A percentile compares a stretch with the other conserved stretches of the same genome.
phyloP scores from a whole-genome alignment of 2,888 invertebrate genomes.

The Adelognathus sp. region DNA sequence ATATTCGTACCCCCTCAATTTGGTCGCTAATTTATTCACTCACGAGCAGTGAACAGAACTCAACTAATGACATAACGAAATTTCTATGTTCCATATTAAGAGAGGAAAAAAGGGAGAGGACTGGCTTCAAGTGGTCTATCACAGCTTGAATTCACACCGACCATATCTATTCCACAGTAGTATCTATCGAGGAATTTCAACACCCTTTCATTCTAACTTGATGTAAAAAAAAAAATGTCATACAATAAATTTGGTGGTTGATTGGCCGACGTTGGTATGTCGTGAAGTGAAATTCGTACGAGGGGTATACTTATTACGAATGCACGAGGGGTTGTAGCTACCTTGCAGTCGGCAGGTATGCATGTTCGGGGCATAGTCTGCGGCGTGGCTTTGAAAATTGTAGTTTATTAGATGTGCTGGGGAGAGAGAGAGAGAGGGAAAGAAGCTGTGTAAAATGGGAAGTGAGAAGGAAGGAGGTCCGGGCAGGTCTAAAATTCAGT shows the following conservation, averaged over 20 bases:
- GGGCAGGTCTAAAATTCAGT: slow-evolving; percentile 54
- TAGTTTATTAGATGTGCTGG: slow-evolving; percentile 43
- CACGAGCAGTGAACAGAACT: too few species aligned
- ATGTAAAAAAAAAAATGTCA: background rate
- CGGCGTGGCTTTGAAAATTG: slow-evolving; percentile 57
- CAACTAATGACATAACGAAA: too few species aligned
- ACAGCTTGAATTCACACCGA: too few species aligned
- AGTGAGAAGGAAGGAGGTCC: background rate
- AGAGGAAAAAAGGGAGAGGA: too few species aligned
- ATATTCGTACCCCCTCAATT: too few species aligned
- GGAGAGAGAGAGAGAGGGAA: background rate
- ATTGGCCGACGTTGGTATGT: background rate
- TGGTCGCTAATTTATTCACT: too few species aligned
- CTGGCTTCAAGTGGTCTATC: too few species aligned
- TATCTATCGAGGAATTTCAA: too few species aligned
- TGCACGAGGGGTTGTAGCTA: background rate
- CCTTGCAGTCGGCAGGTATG: slow-evolving; percentile 20
- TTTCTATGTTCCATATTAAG: too few species aligned
- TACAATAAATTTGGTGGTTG: background rate
- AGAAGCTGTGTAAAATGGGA: background rate
- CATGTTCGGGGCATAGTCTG: background rate
- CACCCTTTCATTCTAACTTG: too few species aligned
- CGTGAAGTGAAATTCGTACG: background rate
- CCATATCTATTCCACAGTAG: too few species aligned
- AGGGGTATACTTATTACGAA: background rate